A percentile compares a stretch with the other conserved stretches of the same genome.
Conservation (phyloP, 2,888 invertebrate species). For the Chloroclysta siterata region DNA sequence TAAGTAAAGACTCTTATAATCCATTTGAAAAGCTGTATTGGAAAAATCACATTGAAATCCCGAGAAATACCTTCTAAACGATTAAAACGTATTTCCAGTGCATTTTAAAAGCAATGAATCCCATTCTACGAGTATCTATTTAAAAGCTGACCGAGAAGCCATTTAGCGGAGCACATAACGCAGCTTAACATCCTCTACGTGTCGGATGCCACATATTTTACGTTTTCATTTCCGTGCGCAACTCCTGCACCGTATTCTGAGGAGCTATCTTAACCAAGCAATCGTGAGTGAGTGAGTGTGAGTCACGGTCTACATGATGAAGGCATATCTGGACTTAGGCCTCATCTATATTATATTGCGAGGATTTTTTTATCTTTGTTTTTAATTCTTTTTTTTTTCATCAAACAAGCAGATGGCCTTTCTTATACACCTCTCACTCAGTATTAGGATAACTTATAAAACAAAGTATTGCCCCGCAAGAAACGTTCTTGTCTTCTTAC, state of each 20-base stretch:
- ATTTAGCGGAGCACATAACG: constrained; percentile 31
- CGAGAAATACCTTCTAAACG: neutral
- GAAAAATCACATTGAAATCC: neutral
- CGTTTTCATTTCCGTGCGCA: constrained; percentile 34
- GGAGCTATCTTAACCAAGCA: neutral
- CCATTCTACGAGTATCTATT: constrained; percentile 16
- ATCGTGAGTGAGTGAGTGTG: too few species aligned
- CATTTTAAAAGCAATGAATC: constrained; percentile 18
- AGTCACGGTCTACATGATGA: too few species aligned
- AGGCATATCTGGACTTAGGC: too few species aligned
- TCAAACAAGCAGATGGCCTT: too few species aligned
- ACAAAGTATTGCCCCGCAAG: too few species aligned
- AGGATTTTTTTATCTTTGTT: too few species aligned
- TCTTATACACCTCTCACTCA: too few species aligned
- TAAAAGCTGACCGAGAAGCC: constrained; percentile 31
- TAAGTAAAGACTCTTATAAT: neutral
- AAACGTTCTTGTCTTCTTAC: too few species aligned
- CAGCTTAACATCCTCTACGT: constrained; percentile 25
- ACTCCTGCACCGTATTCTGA: constrained; percentile 12
- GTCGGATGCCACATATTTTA: constrained; percentile 37
- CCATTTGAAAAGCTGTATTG: neutral
- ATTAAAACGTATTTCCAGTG: constrained; percentile 12
- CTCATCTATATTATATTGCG: too few species aligned
- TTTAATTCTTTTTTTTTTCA: too few species aligned
- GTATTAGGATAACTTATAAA: too few species aligned